Evolutionary conservation across 2,888 invertebrate genomes (phyloP), one percentile per base, ranked within the genome.

Genomic region (Strigamia crassipes): DNA sequence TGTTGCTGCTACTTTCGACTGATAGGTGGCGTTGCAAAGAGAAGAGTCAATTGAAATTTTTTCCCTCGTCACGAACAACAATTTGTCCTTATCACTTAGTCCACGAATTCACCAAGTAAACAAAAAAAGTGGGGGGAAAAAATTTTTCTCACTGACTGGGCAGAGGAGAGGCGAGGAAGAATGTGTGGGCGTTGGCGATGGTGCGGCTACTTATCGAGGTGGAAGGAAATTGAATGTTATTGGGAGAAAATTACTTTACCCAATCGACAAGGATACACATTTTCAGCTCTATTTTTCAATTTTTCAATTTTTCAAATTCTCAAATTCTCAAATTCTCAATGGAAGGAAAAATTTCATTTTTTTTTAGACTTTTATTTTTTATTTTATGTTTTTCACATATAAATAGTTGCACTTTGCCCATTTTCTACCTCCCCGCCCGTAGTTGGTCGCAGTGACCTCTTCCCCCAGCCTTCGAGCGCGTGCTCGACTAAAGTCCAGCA

Each of bases 11-110:
- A 56, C 56, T 56, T 56, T 56, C 56, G 56, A 56, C 56, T 56
- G 56, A 56, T 56, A 56, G 56, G 56, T 56, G 56, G 56, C 56
- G 56, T 46, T 56, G 56, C 56, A 56, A 56, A 56, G 56, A 56
- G 56, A 56, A 56, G 56, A 56, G 56, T 56, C 56, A 56, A 56
- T 56, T 56, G 56, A 56, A 56, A 56, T 56, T 56, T 56, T 56
- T 56, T 56, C 56, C 56, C 56, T 56, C 56, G 56, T 18, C 56
- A 4, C 56, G n/a, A 56, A 56, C 56, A 56, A 56, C 56, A 56
- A 56, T 56, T 56, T 56, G 56, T 56, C 56, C 56, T 56, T 56
- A 56, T 56, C 56, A 56, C 56, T 56, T 56, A 56, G 56, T 56
- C 56, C 56, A 56, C 56, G 56, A 56, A 56, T 56, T 56, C 56